A percentile compares a stretch with the other conserved stretches of the same genome.
phyloP scores from a whole-genome alignment of 1,140 invertebrate species.

The Drosophila chauvacae region DNA sequence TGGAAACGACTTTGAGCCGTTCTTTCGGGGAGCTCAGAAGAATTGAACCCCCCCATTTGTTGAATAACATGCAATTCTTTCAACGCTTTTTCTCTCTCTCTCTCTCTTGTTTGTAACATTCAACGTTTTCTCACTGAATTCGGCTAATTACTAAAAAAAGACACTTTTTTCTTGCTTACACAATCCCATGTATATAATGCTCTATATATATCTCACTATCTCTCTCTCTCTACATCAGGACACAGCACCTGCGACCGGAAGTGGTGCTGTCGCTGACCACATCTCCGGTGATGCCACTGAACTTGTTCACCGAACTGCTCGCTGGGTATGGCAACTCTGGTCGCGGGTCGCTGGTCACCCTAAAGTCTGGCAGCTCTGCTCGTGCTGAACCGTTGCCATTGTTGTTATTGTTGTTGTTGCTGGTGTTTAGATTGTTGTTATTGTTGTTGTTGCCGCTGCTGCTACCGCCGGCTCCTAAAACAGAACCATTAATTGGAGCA shows the following conservation, averaged over 20 bases:
- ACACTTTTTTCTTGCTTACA: slow-evolving; percentile 62
- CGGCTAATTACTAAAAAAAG: slow-evolving; percentile 72
- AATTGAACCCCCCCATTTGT: slow-evolving; percentile 52
- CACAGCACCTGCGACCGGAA: slow-evolving; percentile 87
- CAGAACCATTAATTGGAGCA: slow-evolving; percentile 81
- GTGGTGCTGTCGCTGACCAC: slow-evolving; percentile 88
- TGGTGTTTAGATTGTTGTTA: slow-evolving; percentile 56
- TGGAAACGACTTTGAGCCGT: slow-evolving; percentile 74
- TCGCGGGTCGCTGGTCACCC: too few species aligned
- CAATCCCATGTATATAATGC: slow-evolving; percentile 28
- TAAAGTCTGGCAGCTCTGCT: slow-evolving; percentile 34
- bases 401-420: slow-evolving; percentile 58
- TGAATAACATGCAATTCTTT: slow-evolving; percentile 35
- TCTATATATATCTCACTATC: not conserved
- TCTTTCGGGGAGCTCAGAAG: slow-evolving; percentile 54
- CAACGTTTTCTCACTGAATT: slow-evolving; percentile 58
- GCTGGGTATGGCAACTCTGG: not conserved
- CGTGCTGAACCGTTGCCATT: slow-evolving; percentile 27
- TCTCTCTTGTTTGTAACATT: slow-evolving; percentile 19
- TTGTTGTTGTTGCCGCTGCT: slow-evolving; percentile 64
- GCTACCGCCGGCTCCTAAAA: slow-evolving; percentile 76
- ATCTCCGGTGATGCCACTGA: slow-evolving; percentile 88
- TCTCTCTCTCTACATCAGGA: slow-evolving; percentile 65
- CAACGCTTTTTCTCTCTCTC: not conserved
- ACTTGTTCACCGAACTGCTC: slow-evolving; percentile 84